These are phyloP conservation scores for Coryphaenoides rupestris DNA, from an alignment of 2,113 vertebrate species.

Conservation along the genomic window DNA sequence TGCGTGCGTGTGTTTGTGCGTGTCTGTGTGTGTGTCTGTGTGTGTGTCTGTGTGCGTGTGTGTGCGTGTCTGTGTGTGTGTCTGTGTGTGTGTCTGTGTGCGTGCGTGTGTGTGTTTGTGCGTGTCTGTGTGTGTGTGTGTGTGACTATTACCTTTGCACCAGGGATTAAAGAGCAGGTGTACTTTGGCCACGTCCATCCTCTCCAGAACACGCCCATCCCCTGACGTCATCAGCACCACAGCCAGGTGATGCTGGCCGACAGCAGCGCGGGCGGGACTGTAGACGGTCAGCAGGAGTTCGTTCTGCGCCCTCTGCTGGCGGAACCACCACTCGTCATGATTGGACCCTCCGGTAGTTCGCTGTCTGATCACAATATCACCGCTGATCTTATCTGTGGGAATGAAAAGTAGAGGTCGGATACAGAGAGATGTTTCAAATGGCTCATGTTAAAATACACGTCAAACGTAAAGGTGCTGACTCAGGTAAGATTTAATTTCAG, in stretches of 20 bases:
- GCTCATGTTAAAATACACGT: too few relatives aligned
- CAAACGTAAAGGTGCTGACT: too few relatives aligned
- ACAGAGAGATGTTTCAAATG: too few relatives aligned
- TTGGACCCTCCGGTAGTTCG: slow-evolving; percentile 6
- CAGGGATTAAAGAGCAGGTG: slow-evolving; percentile 91
- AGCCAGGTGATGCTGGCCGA: slow-evolving; percentile 79
- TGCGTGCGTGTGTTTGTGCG: not conserved
- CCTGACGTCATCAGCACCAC: slow-evolving; percentile 61
- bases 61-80: not conserved
- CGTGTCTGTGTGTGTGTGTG: not conserved
- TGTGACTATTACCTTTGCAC: slow-evolving; percentile 78
- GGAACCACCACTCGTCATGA: slow-evolving; percentile 71
- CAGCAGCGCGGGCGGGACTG: slow-evolving; percentile 76
- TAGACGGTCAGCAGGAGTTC: slow-evolving; percentile 67
- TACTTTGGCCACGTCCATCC: slow-evolving; percentile 68
- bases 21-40: not conserved
- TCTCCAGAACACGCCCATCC: slow-evolving; percentile 53
- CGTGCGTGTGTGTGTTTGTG: not conserved
- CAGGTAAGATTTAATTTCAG: too few relatives aligned
- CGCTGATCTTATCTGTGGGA: slow-evolving; percentile 67
- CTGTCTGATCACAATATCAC: slow-evolving; percentile 63
- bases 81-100: not conserved
- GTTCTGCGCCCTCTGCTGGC: slow-evolving; percentile 50
- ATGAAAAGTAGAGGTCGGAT: not conserved
- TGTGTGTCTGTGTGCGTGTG: not conserved